These are phyloP conservation scores for Sphaerophoria taeniata DNA, from an alignment of 2,888 invertebrate species.

Conservation along the genomic window DNA sequence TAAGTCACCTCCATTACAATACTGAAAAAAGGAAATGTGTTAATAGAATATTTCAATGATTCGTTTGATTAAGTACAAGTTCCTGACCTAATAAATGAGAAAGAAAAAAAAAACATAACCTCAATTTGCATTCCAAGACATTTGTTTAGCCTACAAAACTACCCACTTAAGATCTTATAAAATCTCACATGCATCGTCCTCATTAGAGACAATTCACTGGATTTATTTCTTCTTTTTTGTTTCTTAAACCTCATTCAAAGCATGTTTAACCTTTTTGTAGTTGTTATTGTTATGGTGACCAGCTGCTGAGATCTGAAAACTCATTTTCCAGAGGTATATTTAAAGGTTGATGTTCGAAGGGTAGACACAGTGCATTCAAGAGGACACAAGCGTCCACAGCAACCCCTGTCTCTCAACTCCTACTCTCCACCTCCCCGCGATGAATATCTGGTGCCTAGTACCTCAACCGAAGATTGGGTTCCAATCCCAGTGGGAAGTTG, in stretches of 20 bases:
- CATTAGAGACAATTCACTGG: conserved; percentile 38
- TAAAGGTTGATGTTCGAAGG: too few relatives aligned
- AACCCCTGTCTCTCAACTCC: too few relatives aligned
- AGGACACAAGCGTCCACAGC: too few relatives aligned
- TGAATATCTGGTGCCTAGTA: too few relatives aligned
- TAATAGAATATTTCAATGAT: conserved; percentile 36
- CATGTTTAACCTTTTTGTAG: neutral
- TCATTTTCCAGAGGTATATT: too few relatives aligned
- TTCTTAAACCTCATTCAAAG: conserved; percentile 16
- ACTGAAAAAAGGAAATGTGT: conserved; percentile 85
- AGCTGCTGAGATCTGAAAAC: too few relatives aligned
- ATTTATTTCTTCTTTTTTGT: neutral
- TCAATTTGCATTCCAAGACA: conserved; percentile 16
- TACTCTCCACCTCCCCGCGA: too few relatives aligned
- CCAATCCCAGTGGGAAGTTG: too few relatives aligned
- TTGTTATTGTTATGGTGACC: conserved; percentile 3
- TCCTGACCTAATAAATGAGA: conserved; percentile 49
- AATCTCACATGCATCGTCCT: conserved; percentile 49
- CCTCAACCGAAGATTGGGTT: too few relatives aligned
- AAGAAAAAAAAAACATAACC: conserved; percentile 9
- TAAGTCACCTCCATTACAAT: conserved; percentile 99
- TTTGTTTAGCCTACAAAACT: conserved; percentile 30
- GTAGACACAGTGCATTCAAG: too few relatives aligned
- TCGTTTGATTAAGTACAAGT: conserved; percentile 43
- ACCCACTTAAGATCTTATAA: conserved; percentile 40